phyloP scores from a whole-genome alignment of 92 coral and sea anemone species.

The Zoanthus gigantus region DNA sequence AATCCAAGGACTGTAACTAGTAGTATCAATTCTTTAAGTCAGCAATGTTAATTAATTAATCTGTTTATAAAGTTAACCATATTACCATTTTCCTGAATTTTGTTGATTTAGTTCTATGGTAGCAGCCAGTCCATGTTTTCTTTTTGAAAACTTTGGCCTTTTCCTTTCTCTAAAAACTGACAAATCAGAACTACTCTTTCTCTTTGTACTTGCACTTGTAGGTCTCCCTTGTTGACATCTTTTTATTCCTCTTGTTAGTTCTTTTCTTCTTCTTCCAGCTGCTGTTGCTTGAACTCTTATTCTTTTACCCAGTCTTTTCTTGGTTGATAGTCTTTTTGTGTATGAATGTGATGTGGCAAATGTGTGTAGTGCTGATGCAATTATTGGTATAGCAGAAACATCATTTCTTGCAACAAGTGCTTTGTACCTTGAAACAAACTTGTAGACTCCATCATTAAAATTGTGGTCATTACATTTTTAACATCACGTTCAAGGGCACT shows the following conservation, averaged over 20 bases:
- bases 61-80: no score
- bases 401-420: slow-evolving; percentile 9
- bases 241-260: slow-evolving; percentile 16
- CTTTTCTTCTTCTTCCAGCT: slow-evolving; percentile 33
- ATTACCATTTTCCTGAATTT: slow-evolving; percentile 35
- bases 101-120: slow-evolving; percentile 18
- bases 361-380: slow-evolving; percentile 43
- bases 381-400: slow-evolving; percentile 19
- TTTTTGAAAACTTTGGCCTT: slow-evolving; percentile 14
- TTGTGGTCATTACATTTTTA: slow-evolving; percentile 45
- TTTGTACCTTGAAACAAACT: slow-evolving; percentile 43
- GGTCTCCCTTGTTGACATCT: slow-evolving; percentile 28
- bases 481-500: slow-evolving; percentile 19
- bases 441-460: slow-evolving; percentile 20
- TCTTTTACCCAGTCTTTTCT: slow-evolving; percentile 20
- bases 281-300: slow-evolving; percentile 20
- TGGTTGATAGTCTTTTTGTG: background rate
- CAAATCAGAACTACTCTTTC: background rate
- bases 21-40: no score
- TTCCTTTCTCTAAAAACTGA: slow-evolving; percentile 12
- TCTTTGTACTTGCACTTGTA: slow-evolving; percentile 3
- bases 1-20: no score
- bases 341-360: slow-evolving; percentile 36
- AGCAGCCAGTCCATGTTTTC: slow-evolving; percentile 27
- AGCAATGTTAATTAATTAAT: no score